Base-by-base conservation (phyloP, 2,888 invertebrate species). In the Ectemnius lituratus region DNA sequence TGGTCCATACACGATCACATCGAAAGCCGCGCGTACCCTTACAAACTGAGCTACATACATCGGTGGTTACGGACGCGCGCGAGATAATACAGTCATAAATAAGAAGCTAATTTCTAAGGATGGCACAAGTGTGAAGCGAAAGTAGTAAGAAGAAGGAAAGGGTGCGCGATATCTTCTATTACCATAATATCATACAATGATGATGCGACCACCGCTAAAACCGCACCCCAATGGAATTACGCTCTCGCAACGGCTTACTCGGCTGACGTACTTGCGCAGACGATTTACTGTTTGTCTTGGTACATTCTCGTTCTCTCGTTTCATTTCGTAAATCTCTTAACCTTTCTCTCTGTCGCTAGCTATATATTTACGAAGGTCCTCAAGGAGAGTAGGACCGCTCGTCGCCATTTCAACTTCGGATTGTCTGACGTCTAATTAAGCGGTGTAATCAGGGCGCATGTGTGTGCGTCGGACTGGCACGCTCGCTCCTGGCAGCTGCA, bases 371-470 rank as follows among this genome's bases (percentile, higher is more conserved):
- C 23, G 46, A 57, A 67, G 56, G 67, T 61, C 46, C 46, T 56
- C 62, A 62, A 46, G 61, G 61, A 18, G 20, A 16, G 62, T n/a
- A 8, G 58, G 18, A 46, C 46, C 47, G 62, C 64, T 63, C 59
- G 27, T 61, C 56, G 56, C 59, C 45, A 18, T 61, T 62, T 4
- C n/a, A n/a, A 62, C 80, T 73, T 80, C 79, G 79, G 85, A 85
- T 85, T 85, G 85, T 85, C 85, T 83, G 82, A 82, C 80, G 82
- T 80, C 69, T 77, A 80, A 83, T 80, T 82, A 78, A 37, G 75
- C 73, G 64, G 56, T 69, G 70, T 67, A 68, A 80, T 74, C 75
- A 65, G 73, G 62, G 67, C 58, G 46, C 64, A 64, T 45, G 59
- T 16, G n/a, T 52, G n/a, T 52, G 52, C 16, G 14, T 16, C 52